Evolutionary conservation across 2,888 invertebrate genomes (phyloP).

Genomic region (Troglohyphantes excavatus): DNA sequence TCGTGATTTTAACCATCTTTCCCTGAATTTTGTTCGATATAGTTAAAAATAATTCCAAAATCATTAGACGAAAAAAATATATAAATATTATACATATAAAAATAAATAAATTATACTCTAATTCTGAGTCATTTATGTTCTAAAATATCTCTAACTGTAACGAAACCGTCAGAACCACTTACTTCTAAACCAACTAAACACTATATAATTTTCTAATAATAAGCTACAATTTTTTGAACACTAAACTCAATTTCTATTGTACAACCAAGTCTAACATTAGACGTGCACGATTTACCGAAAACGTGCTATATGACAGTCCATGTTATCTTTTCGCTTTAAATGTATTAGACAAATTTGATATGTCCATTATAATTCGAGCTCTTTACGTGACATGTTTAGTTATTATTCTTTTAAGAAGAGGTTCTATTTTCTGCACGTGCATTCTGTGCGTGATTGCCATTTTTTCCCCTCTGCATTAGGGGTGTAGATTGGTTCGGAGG

Average conservation of each 20-base stretch:
- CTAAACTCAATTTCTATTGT: slow-evolving; percentile 13
- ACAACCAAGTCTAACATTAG: no score
- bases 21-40: no score
- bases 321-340: slow-evolving; percentile 34
- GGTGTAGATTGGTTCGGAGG: neutral
- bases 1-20: no score
- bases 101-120: no score
- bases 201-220: slow-evolving; percentile 27
- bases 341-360: slow-evolving; percentile 47
- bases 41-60: no score
- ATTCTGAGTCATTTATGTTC: neutral
- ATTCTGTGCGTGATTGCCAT: neutral
- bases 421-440: slow-evolving; percentile 21
- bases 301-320: slow-evolving; percentile 20
- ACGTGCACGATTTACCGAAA: slow-evolving; percentile 43
- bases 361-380: slow-evolving; percentile 25
- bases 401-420: slow-evolving; percentile 8
- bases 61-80: no score
- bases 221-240: slow-evolving; percentile 17
- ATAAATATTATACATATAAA: no score
- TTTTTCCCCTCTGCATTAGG: neutral
- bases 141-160: slow-evolving; percentile 9
- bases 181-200: neutral
- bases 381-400: neutral
- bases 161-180: slow-evolving; percentile 17